Conservation (phyloP, 2,797 vertebrate species). For the Euthynnus affinis region DNA sequence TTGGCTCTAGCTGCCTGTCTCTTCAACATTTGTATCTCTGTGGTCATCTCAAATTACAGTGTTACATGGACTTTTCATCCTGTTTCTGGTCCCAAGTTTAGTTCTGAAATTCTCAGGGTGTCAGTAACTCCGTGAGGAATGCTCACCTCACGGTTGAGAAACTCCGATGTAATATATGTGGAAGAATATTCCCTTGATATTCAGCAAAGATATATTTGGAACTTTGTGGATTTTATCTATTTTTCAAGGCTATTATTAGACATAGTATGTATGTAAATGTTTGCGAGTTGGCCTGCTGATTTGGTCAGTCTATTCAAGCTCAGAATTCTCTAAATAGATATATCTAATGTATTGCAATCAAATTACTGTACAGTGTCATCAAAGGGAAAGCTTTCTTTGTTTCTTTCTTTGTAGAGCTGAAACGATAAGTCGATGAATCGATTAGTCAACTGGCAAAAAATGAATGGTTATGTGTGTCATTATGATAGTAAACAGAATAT, state of each 20-base stretch:
- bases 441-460: too few relatives aligned
- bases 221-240: background rate
- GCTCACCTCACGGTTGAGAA: background rate
- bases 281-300: background rate
- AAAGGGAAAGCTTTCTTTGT: background rate
- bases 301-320: background rate
- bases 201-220: background rate
- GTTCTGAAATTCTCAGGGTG: background rate
- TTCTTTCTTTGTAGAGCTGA: background rate
- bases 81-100: constrained; percentile 19
- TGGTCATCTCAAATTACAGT: constrained; percentile 27
- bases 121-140: background rate
- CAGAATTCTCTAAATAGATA: background rate
- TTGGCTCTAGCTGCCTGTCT: constrained; percentile 17
- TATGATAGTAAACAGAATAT: background rate
- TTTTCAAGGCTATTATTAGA: background rate
- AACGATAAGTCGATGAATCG: background rate
- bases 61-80: background rate
- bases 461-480: background rate
- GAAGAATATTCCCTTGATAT: constrained; percentile 12
- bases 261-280: background rate
- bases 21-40: constrained; percentile 23
- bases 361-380: background rate
- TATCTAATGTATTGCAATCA: background rate
- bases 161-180: constrained; percentile 1